Evolutionary conservation across 2,113 vertebrate species (phyloP).

Genomic region (Hemichromis elongatus): DNA sequence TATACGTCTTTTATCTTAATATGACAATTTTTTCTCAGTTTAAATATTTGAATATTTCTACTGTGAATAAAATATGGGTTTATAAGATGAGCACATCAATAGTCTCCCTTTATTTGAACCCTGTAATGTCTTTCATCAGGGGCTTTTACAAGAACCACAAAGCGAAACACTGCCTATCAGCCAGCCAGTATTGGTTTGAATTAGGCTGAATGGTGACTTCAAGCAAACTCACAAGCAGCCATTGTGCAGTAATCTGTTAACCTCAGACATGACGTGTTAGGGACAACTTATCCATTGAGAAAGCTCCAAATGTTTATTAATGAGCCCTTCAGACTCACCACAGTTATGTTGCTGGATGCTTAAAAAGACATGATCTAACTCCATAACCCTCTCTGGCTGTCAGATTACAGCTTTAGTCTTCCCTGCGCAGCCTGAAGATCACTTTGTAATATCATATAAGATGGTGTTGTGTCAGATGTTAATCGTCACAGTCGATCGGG

Average conservation of each 20-base stretch:
- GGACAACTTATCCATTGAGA: slow-evolving; percentile 27
- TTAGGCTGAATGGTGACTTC: neutral
- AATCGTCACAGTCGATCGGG: neutral
- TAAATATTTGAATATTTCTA: neutral
- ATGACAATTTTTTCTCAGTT: neutral
- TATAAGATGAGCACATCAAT: neutral
- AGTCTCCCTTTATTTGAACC: neutral
- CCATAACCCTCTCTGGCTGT: slow-evolving; percentile 25
- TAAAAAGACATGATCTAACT: slow-evolving; percentile 65
- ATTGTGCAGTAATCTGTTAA: slow-evolving; percentile 14
- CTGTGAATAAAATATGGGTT: neutral
- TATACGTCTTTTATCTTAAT: fast-evolving
- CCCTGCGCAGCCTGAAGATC: slow-evolving; percentile 17
- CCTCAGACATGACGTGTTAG: slow-evolving; percentile 54
- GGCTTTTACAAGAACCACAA: neutral
- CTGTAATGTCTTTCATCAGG: slow-evolving; percentile 26
- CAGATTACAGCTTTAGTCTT: slow-evolving; percentile 27
- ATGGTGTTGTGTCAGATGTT: slow-evolving; percentile 40
- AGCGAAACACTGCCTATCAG: neutral
- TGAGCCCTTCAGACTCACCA: slow-evolving; percentile 49
- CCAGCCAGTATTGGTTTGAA: neutral
- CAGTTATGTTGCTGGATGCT: slow-evolving; percentile 53
- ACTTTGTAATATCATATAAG: slow-evolving; percentile 35
- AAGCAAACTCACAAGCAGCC: slow-evolving; percentile 34
- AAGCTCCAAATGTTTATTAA: slow-evolving; percentile 56